phyloP scores from a whole-genome alignment of 2,888 invertebrate genomes.

The Malthinus flaveolus region DNA sequence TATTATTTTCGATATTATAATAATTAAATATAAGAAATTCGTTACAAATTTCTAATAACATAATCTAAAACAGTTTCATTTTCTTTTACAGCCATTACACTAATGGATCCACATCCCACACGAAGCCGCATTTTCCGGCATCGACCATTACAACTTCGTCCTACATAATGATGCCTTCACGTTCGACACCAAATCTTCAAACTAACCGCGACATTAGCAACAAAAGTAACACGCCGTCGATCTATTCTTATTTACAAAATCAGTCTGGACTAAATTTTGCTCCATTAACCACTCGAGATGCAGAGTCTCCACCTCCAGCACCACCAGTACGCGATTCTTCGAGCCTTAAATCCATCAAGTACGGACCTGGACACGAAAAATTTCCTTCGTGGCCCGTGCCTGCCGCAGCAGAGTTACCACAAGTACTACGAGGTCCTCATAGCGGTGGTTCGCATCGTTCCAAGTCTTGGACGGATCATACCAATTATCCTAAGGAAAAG shows the following conservation, averaged over 20 bases:
- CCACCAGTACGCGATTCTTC: constrained; percentile 70
- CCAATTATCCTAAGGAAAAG: constrained; percentile 71
- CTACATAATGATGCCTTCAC: constrained; percentile 54
- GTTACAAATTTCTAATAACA: too few species aligned
- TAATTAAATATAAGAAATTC: too few species aligned
- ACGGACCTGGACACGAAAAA: constrained; percentile 74
- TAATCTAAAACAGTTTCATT: too few species aligned
- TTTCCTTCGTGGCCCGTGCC: constrained; percentile 76
- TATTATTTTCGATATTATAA: too few species aligned
- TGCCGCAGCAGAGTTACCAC: constrained; percentile 60
- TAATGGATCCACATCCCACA: constrained; percentile 44
- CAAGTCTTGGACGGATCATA: constrained; percentile 73
- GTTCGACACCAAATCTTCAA: constrained; percentile 55
- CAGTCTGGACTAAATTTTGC: constrained; percentile 41
- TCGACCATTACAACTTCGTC: constrained; percentile 17
- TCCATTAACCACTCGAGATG: constrained; percentile 48
- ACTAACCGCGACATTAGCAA: constrained; percentile 39
- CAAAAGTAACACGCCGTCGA: constrained; percentile 37
- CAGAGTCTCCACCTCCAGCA: constrained; percentile 60
- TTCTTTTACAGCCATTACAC: constrained; percentile 40
- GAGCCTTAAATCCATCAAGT: constrained; percentile 67
- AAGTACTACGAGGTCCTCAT: constrained; percentile 52
- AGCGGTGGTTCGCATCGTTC: constrained; percentile 65
- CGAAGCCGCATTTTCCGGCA: constrained; percentile 36
- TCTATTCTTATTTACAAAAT: constrained; percentile 48